Evolutionary conservation across 2,888 invertebrate species (phyloP), one percentile per base, ranked within the genome.

Genomic region (Sarcophaga variegata): DNA sequence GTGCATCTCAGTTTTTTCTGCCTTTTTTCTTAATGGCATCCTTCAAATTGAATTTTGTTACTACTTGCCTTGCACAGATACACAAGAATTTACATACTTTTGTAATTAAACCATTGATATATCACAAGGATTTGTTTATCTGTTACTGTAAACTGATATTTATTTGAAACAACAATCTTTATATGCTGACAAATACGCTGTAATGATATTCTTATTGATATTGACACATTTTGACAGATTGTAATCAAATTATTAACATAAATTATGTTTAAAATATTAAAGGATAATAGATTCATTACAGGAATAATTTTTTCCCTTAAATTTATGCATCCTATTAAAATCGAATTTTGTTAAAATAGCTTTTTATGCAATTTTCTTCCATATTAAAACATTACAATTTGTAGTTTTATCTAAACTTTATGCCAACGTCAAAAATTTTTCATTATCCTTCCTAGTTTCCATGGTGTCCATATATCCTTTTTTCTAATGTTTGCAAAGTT

Each of bases 191-290:
- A 54, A 54, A 54, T 17, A 14, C 54, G 1, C 17, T 54, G 37
- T 82, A 86, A 83, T 77, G 72, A 64, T 67, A 80, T 83, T 77
- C 71, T 79, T 67, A 80, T 82, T 77, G 77, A 67, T 77, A 74
- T 86, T 83, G 85, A 75, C 78, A 78, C 78, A 75, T 76, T 86
- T 82, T 79, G 86, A 83, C 80, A 80, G 83, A 83, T 80, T 69
- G 37, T 72, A 2, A 77, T 83, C 59, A 83, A 74, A 69, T 85
- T 49, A 83, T 85, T 47, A 72, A 62, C 80, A 85, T 85, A 81
- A 54, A 60, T 70, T 69, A 69, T 69, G 20, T 22, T 49, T n/a
- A 47, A 8, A 4, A 37, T 8, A 67, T 10, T 14, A 45, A 45
- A 49, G 22, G 22, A 20, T 25, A 64, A 12, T n/a, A n/a, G 25